Evolutionary conservation across 2,113 vertebrate genomes (phyloP).

Genomic region (Aythya baeri): DNA sequence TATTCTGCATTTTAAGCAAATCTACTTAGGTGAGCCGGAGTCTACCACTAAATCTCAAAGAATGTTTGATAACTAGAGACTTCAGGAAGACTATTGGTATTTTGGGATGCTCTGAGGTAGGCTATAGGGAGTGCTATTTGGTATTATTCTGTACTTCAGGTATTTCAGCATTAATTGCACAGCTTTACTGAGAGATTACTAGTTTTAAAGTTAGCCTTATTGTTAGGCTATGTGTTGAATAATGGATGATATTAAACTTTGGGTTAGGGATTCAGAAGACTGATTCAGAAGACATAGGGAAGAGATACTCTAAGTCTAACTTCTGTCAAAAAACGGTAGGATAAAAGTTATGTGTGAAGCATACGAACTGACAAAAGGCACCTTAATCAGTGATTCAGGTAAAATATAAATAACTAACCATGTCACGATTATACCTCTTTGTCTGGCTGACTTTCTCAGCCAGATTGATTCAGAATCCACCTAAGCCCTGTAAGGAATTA

Average conservation of each 20-base stretch:
- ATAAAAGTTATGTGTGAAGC: background rate
- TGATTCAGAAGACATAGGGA: background rate
- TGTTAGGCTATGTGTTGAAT: conserved; percentile 13
- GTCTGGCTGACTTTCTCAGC: conserved; percentile 45
- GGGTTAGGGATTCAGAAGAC: background rate
- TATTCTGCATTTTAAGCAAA: background rate
- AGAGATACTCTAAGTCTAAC: background rate
- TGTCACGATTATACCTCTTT: conserved; percentile 17
- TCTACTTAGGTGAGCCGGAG: background rate
- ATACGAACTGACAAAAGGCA: background rate
- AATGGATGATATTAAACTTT: conserved; percentile 45
- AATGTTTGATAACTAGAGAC: background rate
- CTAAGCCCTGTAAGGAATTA: conserved; percentile 57
- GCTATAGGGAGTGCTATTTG: background rate
- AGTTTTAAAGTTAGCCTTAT: background rate
- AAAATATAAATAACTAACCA: conserved; percentile 32
- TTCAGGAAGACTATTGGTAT: background rate
- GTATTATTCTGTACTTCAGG: background rate
- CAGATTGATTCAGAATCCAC: conserved; percentile 58
- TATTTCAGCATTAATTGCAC: conserved; percentile 33
- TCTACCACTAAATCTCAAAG: background rate
- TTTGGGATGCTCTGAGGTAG: background rate
- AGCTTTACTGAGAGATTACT: conserved; percentile 27
- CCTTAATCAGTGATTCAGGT: background rate
- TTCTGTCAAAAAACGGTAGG: background rate